These are phyloP conservation scores for Aphis craccivora DNA, from an alignment of 1,140 invertebrate species.

Conservation along the genomic window DNA sequence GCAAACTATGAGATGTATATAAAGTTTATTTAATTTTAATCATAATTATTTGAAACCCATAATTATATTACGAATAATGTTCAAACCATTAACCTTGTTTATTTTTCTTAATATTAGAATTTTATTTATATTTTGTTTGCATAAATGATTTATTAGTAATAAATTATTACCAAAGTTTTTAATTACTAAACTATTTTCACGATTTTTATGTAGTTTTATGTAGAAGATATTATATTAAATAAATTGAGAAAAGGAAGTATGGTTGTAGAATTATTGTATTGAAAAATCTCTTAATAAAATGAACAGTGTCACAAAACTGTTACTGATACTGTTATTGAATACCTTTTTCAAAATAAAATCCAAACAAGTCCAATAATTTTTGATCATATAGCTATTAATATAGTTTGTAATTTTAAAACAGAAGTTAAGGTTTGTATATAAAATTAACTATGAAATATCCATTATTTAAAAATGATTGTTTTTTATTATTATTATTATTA, in stretches of 20 bases:
- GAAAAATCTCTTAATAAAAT: neutral
- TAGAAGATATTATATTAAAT: neutral
- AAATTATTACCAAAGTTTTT: no score
- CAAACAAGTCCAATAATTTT: no score
- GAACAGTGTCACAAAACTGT: neutral
- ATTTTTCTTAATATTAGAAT: no score
- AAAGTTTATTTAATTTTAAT: neutral
- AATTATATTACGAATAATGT: neutral
- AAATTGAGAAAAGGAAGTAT: neutral
- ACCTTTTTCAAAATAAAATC: slow-evolving; percentile 9
- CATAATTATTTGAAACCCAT: neutral
- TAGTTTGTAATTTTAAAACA: no score
- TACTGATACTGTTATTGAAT: neutral
- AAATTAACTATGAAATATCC: no score
- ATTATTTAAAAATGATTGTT: no score
- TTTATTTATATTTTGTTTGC: no score
- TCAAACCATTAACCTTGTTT: neutral
- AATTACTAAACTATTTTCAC: no score
- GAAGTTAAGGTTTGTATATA: no score
- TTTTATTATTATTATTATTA: no score
- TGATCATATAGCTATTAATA: no score
- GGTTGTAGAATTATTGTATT: neutral
- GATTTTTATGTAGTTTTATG: neutral
- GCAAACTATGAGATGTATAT: neutral
- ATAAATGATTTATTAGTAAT: no score